Conservation (phyloP, 2,113 vertebrate species). For the Pogonocichla stellata region DNA sequence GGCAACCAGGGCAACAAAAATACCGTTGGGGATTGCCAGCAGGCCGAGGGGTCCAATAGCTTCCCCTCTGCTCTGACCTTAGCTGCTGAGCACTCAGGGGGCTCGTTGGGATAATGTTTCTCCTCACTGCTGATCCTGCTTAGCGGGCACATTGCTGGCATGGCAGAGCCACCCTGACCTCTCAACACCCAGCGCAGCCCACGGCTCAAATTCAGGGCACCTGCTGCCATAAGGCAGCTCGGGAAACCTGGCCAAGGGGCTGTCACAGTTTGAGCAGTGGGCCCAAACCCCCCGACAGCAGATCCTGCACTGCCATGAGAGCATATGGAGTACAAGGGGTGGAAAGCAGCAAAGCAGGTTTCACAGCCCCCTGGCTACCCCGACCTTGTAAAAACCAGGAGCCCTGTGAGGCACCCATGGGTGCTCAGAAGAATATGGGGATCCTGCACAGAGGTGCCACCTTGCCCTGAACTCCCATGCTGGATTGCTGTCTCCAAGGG, state of each 20-base stretch:
- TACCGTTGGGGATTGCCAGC: background rate
- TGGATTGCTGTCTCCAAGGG: background rate
- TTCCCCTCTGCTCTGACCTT: constrained; percentile 22
- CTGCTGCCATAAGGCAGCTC: background rate
- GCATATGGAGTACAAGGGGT: accelerated
- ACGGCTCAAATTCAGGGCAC: constrained; percentile 15
- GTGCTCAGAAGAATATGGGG: background rate
- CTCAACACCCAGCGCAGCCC: background rate
- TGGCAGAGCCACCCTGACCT: background rate
- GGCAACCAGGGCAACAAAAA: constrained; percentile 2
- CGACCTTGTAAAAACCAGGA: background rate
- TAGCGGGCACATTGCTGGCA: constrained; percentile 29
- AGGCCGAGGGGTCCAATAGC: background rate
- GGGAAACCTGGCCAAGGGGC: background rate
- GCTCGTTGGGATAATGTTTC: background rate
- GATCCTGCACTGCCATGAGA: accelerated
- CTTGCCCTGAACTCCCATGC: accelerated
- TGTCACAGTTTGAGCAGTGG: accelerated
- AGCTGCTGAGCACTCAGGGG: background rate
- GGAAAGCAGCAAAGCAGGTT: background rate
- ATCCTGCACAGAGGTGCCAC: background rate
- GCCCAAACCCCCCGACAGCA: background rate
- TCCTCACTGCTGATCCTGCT: constrained; percentile 4
- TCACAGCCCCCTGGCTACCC: background rate
- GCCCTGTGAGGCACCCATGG: background rate